phyloP scores from a whole-genome alignment of 2,113 vertebrate species.

The Hirundichthys speculiger region DNA sequence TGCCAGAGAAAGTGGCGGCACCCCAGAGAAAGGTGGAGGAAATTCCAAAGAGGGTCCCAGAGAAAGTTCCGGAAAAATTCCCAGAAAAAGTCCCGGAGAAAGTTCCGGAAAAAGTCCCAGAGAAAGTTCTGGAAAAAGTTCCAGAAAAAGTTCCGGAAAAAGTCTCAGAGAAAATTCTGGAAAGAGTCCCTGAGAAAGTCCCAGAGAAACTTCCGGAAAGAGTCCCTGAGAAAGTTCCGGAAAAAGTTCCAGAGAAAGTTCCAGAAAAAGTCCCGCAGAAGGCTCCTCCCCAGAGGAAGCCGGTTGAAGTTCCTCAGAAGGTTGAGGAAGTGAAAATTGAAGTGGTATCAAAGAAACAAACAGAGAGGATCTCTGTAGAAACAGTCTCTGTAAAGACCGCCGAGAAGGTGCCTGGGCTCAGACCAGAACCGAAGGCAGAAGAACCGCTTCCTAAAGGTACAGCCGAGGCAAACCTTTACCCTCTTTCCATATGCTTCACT shows the following conservation, averaged over 20 bases:
- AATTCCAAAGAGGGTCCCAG: not conserved
- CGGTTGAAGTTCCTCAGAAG: no score
- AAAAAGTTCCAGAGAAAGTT: not conserved
- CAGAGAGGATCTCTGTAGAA: conserved; percentile 19
- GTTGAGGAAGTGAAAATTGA: no score
- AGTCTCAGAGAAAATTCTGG: not conserved
- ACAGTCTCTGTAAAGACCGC: conserved; percentile 27
- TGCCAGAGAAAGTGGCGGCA: not conserved
- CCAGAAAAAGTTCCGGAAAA: conserved; percentile 6
- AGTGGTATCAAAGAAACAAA: conserved; percentile 22
- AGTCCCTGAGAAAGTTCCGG: no score
- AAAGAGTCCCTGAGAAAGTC: conserved; percentile 7
- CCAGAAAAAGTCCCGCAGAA: conserved; percentile 7
- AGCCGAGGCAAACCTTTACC: conserved; percentile 23
- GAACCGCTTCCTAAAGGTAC: conserved; percentile 68
- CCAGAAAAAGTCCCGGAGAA: conserved; percentile 11
- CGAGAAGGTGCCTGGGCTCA: conserved; percentile 53
- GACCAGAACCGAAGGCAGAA: conserved; percentile 64
- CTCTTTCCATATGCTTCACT: conserved; percentile 6
- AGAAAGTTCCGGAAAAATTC: conserved; percentile 22
- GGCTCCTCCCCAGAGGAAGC: no score
- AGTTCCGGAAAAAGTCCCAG: not conserved
- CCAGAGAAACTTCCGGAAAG: no score
- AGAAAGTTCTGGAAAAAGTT: not conserved
- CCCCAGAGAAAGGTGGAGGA: conserved; percentile 21